Conservation (phyloP, 2,797 vertebrate species). For the Eospalax fontanierii region DNA sequence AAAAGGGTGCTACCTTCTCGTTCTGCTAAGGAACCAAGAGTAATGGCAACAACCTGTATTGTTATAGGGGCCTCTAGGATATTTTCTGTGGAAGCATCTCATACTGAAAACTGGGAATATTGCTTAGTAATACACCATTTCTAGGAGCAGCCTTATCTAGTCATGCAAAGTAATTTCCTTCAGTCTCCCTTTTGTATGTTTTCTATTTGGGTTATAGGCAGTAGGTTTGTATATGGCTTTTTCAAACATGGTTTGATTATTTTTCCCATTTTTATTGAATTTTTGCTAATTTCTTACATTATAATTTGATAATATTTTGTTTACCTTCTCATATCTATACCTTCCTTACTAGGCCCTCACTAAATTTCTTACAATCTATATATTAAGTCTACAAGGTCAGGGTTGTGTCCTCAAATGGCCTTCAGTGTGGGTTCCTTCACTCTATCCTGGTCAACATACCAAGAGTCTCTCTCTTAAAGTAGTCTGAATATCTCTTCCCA, state of each 20-base stretch:
- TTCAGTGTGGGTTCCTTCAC: too few relatives aligned
- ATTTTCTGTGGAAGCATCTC: background rate
- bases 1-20: background rate
- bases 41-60: background rate
- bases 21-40: background rate
- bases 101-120: background rate
- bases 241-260: background rate
- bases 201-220: background rate
- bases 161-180: background rate
- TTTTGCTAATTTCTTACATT: background rate
- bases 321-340: too few relatives aligned
- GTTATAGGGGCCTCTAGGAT: background rate
- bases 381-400: too few relatives aligned
- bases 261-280: background rate
- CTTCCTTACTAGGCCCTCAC: too few relatives aligned
- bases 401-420: too few relatives aligned
- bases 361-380: too few relatives aligned
- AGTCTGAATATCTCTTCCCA: too few relatives aligned
- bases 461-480: too few relatives aligned
- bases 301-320: too few relatives aligned
- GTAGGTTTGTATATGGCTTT: background rate
- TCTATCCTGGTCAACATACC: too few relatives aligned
- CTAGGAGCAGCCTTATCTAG: background rate
- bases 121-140: background rate
- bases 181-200: background rate